Evolutionary conservation across 2,797 vertebrate species (phyloP), one percentile per base, ranked within the genome.

Genomic region (Zalophus californianus): DNA sequence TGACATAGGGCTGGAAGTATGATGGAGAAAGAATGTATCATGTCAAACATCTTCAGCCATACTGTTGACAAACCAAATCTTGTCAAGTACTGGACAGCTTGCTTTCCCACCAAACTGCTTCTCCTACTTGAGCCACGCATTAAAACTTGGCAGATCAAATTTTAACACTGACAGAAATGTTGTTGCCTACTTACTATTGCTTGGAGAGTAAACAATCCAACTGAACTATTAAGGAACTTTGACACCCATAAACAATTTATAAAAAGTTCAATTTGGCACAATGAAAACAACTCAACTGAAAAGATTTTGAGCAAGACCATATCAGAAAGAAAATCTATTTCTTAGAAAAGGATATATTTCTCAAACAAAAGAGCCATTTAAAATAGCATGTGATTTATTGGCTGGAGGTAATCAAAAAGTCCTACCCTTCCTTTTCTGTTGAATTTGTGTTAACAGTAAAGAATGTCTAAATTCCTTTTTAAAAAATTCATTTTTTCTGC

Each of bases 1-100:
- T 98, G 98, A 98, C 89, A 97, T 89, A 98, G 97, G 70, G 68
- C 88, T 98, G 68, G 85, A 96, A 97, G 58, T 27, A 66, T 97
- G 97, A 90, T 97, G 91, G 32, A 56, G 32, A 96, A 98, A 93
- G 96, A 98, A 96, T 58, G 27, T 72, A 96, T 97, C 75, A 50
- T 86, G 91, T 98, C 97, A 98, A 96, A 98, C 72, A 91, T 7
- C 23, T 90, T 98, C 90, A 97, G 96, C 58, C 60, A 75, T 87
- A 84, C 38, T 96, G 95, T 80, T 97, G 97, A 97, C 95, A 98
- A 82, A 97, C 9, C 77, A 52, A 93, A 58, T 56, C 82, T 95
- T 97, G 73, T 98, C 73, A 97, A 97, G 95, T 89, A 95, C 35
- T 62, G 75, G 86, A 86, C 83, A 97, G 41, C 7, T 97, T 97